Conservation (phyloP, 2,113 vertebrate genomes). For the Carassius carassius region DNA sequence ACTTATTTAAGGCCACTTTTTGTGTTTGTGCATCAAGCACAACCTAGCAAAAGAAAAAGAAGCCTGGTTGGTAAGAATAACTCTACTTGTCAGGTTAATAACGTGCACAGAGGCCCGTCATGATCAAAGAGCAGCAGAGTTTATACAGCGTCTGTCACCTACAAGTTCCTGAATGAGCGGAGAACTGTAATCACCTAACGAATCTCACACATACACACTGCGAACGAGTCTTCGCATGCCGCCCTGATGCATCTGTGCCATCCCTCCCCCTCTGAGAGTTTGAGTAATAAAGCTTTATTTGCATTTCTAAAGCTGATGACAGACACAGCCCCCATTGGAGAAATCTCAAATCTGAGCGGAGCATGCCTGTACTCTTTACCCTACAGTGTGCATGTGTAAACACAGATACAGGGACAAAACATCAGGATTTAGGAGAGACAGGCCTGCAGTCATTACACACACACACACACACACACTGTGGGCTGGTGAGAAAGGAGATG, state of each 20-base stretch:
- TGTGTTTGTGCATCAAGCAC: neutral
- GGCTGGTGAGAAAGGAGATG: constrained; percentile 42
- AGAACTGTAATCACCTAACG: constrained; percentile 17
- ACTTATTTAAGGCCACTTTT: neutral
- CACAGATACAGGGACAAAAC: too few species aligned
- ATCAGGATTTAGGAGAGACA: too few species aligned
- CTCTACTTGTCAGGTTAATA: neutral
- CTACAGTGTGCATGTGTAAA: too few species aligned
- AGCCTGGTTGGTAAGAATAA: neutral
- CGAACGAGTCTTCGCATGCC: constrained; percentile 47
- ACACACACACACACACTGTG: neutral
- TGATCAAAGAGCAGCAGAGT: constrained; percentile 19
- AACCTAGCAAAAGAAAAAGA: neutral
- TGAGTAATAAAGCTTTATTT: constrained; percentile 53
- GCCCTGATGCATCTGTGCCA: neutral
- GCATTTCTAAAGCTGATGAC: constrained; percentile 53
- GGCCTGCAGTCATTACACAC: neutral
- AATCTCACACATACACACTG: constrained; percentile 38
- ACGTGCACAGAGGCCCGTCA: neutral
- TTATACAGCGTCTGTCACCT: constrained; percentile 4
- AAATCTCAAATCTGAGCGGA: constrained; percentile 49
- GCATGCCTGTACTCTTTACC: constrained; percentile 42
- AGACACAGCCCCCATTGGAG: constrained; percentile 46
- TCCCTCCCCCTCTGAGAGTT: constrained; percentile 31
- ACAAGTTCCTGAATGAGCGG: neutral